These are phyloP conservation scores for Spodoptera picta DNA, from an alignment of 2,888 invertebrate species.

Conservation along the genomic window DNA sequence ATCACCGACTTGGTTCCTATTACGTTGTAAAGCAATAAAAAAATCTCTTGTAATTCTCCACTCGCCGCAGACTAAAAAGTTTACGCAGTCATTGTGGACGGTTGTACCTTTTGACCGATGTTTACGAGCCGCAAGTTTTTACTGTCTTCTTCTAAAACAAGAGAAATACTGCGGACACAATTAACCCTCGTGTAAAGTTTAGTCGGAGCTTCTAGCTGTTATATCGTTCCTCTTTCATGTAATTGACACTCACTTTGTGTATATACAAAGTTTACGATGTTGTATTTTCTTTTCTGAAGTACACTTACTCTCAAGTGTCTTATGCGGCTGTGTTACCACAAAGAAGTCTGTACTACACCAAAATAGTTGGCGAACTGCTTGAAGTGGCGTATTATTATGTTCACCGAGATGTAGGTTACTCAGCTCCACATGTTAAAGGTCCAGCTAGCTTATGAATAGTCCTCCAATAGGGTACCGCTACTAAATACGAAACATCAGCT, in stretches of 20 bases:
- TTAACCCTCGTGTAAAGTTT: conserved; percentile 69
- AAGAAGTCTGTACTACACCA: neutral
- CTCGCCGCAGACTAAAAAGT: conserved; percentile 36
- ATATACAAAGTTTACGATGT: conserved; percentile 45
- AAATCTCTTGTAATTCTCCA: conserved; percentile 26
- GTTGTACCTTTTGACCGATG: conserved; percentile 51
- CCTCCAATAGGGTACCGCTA: too few relatives aligned
- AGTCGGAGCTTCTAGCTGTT: conserved; percentile 47
- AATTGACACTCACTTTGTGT: conserved; percentile 55
- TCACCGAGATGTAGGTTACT: too few relatives aligned
- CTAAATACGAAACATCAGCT: too few relatives aligned
- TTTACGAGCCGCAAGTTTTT: conserved; percentile 68
- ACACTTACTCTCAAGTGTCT: conserved; percentile 22
- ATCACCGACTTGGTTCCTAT: conserved; percentile 7
- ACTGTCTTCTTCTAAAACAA: conserved; percentile 61
- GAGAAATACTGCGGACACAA: conserved; percentile 64
- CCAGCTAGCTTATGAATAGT: too few relatives aligned
- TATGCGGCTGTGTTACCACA: neutral
- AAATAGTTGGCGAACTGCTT: too few relatives aligned
- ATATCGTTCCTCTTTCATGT: conserved; percentile 55
- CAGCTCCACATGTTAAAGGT: too few relatives aligned
- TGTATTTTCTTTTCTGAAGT: conserved; percentile 26
- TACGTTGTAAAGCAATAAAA: conserved; percentile 35
- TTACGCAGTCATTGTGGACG: conserved; percentile 39
- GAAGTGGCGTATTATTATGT: too few relatives aligned